These are phyloP conservation scores for Cynopterus sphinx DNA, from an alignment of 2,797 vertebrate genomes.

Conservation along the genomic window DNA sequence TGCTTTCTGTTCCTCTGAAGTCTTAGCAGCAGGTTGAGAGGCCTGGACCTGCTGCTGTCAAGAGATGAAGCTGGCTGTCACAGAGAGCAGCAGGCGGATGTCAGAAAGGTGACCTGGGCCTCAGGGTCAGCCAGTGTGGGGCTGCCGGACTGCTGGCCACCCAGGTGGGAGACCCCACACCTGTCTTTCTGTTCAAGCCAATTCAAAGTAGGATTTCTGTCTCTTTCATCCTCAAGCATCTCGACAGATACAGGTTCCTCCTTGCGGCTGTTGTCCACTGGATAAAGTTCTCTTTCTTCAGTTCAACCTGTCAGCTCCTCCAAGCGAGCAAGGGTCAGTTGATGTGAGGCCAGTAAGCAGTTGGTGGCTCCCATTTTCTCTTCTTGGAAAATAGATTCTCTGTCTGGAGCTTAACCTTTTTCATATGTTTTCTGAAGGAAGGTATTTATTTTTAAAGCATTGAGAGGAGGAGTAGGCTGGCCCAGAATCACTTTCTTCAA, in stretches of 20 bases:
- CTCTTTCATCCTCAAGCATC: neutral
- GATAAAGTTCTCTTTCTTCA: neutral
- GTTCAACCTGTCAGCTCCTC: neutral
- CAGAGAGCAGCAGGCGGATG: neutral
- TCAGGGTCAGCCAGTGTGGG: neutral
- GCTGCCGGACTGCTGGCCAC: accelerated
- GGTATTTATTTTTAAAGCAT: neutral
- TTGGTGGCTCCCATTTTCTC: neutral
- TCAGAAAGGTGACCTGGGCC: neutral
- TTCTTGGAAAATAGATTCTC: neutral
- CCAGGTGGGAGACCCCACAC: neutral
- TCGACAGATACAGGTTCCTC: neutral
- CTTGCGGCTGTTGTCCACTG: neutral
- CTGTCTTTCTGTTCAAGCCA: neutral
- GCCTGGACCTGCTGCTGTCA: neutral
- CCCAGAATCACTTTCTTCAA: neutral
- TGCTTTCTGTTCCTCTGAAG: neutral
- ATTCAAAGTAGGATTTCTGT: neutral
- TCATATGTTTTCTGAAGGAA: neutral
- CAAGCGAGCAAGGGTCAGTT: neutral
- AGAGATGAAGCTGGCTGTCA: neutral
- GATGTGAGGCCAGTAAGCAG: neutral
- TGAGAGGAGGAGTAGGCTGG: neutral
- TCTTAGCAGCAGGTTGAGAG: neutral
- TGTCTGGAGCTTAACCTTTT: neutral